phyloP scores from a whole-genome alignment of 2,888 invertebrate genomes.

The Cosmia trapezina region DNA sequence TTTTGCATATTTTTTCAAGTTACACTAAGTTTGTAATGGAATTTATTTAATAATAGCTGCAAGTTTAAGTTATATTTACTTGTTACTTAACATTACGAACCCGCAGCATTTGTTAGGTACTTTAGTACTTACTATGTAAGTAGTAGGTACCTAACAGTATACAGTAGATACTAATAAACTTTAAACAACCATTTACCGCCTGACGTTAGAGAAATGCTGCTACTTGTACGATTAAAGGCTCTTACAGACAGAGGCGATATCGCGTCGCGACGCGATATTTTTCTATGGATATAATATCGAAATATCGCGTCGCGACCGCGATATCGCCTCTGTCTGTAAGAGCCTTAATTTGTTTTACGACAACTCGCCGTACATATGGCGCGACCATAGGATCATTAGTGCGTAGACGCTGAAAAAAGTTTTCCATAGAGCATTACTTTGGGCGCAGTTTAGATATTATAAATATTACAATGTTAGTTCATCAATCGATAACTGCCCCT shows the following conservation, averaged over 20 bases:
- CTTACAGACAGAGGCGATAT: too few species aligned
- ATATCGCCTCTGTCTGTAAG: too few species aligned
- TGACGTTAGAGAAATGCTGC: slow-evolving; percentile 10
- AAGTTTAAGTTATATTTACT: slow-evolving; percentile 15
- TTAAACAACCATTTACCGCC: slow-evolving; percentile 28
- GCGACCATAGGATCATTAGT: not conserved
- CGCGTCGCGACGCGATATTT: too few species aligned
- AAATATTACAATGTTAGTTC: not conserved
- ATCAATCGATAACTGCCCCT: not conserved
- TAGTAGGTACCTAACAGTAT: slow-evolving; percentile 12
- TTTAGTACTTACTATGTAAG: slow-evolving; percentile 11
- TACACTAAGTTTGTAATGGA: slow-evolving; percentile 39
- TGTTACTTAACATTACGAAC: slow-evolving; percentile 4
- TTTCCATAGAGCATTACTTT: not conserved
- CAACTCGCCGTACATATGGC: slow-evolving; percentile 8
- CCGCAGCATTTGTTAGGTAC: not conserved
- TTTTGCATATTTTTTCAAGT: slow-evolving; percentile 57
- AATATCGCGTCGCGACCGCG: too few species aligned
- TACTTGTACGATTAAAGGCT: slow-evolving; percentile 19
- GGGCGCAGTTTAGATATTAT: not conserved
- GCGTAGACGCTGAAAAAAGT: too few species aligned
- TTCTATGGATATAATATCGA: too few species aligned
- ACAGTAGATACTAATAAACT: slow-evolving; percentile 32
- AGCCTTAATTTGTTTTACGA: slow-evolving; percentile 27
- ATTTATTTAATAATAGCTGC: slow-evolving; percentile 36